These are phyloP conservation scores for Siphamia tubifer DNA, from an alignment of 2,113 vertebrate genomes.

Conservation along the genomic window DNA sequence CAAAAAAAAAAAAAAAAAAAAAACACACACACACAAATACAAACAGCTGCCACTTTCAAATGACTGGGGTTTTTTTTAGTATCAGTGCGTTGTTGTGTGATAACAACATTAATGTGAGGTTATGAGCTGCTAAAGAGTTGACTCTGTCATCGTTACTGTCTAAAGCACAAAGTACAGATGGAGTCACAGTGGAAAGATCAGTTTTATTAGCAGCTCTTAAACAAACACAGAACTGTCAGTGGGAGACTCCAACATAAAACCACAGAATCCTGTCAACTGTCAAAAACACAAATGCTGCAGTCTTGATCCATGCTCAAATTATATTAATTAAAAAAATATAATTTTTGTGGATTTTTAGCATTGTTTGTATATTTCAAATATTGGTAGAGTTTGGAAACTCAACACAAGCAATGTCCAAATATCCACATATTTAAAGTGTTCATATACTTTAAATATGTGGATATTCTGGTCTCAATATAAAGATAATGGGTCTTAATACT, in stretches of 20 bases:
- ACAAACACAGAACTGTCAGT: background rate
- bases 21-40: background rate
- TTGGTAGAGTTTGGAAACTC: too few species aligned
- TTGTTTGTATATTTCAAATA: too few species aligned
- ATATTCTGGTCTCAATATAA: too few species aligned
- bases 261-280: background rate
- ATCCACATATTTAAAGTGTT: too few species aligned
- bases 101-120: background rate
- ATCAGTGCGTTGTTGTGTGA: background rate
- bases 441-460: too few species aligned
- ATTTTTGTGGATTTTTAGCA: too few species aligned
- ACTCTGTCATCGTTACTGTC: slow-evolving; percentile 1
- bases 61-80: background rate
- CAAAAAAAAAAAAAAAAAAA: background rate
- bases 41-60: background rate
- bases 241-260: background rate
- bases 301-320: background rate
- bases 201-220: slow-evolving; percentile 2
- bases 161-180: background rate
- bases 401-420: too few species aligned
- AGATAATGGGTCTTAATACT: too few species aligned
- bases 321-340: background rate
- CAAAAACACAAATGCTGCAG: background rate
- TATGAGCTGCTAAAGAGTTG: slow-evolving; percentile 4
- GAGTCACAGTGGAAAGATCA: background rate